Evolutionary conservation across 2,888 invertebrate species (phyloP).

Genomic region (Drosophila meridiana): DNA sequence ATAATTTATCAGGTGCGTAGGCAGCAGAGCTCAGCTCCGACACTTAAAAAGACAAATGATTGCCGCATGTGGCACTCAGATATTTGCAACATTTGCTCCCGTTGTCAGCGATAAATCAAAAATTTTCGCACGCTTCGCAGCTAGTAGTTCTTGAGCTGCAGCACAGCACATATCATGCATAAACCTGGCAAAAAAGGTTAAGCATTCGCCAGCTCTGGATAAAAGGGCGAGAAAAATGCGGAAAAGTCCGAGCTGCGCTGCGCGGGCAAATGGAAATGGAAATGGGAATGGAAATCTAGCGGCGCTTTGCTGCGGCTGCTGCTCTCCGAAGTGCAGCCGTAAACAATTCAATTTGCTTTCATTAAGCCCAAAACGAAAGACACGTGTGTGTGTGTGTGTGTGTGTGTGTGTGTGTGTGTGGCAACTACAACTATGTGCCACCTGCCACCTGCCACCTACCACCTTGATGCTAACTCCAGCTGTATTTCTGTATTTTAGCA

Average conservation of each 20-base stretch:
- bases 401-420: constrained; percentile 8
- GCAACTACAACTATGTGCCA: constrained; percentile 31
- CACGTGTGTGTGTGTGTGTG: constrained; percentile 8
- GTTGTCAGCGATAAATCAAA: constrained; percentile 72
- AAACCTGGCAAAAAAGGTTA: constrained; percentile 11
- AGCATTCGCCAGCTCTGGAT: constrained; percentile 7
- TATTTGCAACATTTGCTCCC: constrained; percentile 9
- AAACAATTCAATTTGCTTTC: constrained; percentile 73
- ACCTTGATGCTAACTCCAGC: constrained; percentile 8
- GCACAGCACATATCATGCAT: constrained; percentile 17
- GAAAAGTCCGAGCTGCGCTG: not conserved
- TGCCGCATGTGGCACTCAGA: constrained; percentile 28
- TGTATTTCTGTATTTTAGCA: not conserved
- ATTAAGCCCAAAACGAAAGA: constrained; percentile 53
- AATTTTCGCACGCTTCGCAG: constrained; percentile 55
- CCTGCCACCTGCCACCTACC: constrained; percentile 6
- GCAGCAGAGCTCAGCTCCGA: constrained; percentile 22
- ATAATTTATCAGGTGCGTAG: constrained; percentile 67
- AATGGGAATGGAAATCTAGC: constrained; percentile 55
- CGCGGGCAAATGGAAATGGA: constrained; percentile 39
- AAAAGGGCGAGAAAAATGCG: constrained; percentile 1
- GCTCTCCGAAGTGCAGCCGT: constrained; percentile 71
- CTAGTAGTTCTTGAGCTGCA: constrained; percentile 55
- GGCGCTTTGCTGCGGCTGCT: constrained; percentile 40
- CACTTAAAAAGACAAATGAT: constrained; percentile 65